These are phyloP conservation scores for Drosophila antonietae DNA, from an alignment of 2,888 invertebrate species.

Conservation along the genomic window DNA sequence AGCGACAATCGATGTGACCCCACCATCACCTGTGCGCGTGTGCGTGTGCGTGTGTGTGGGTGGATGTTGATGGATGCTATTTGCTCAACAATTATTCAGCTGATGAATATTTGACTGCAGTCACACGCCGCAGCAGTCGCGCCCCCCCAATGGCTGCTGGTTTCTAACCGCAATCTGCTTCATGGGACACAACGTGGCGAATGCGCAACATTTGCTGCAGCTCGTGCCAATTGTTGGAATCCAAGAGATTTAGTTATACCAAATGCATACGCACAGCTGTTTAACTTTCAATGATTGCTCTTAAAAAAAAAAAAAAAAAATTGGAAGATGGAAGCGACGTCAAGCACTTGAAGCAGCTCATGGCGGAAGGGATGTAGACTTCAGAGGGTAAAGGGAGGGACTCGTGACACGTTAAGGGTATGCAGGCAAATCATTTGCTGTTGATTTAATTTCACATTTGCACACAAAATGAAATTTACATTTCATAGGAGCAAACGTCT, in stretches of 20 bases:
- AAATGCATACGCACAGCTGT: conserved; percentile 12
- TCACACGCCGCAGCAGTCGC: not conserved
- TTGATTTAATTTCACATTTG: conserved; percentile 62
- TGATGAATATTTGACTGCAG: conserved; percentile 9
- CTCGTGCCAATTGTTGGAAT: conserved; percentile 35
- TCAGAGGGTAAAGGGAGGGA: no score
- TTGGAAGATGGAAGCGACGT: not conserved
- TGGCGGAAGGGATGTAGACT: no score
- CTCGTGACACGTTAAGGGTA: not conserved
- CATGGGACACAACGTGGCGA: conserved; percentile 46
- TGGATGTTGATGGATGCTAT: conserved; percentile 10
- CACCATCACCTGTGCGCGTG: not conserved
- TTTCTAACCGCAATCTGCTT: conserved; percentile 25
- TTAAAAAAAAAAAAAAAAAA: not conserved
- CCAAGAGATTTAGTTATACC: conserved; percentile 22
- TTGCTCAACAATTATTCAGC: conserved; percentile 38
- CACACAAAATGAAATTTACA: conserved; percentile 55
- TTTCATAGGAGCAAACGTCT: conserved; percentile 32
- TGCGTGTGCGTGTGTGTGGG: not conserved
- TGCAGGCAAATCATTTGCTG: conserved; percentile 51
- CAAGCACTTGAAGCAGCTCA: no score
- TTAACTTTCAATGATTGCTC: conserved; percentile 8
- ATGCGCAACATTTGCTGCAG: conserved; percentile 58
- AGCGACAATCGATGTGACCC: conserved; percentile 36
- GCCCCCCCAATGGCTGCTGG: not conserved